Base-by-base conservation (phyloP, 2,797 vertebrate species). In the Crocodylus rhombifer region DNA sequence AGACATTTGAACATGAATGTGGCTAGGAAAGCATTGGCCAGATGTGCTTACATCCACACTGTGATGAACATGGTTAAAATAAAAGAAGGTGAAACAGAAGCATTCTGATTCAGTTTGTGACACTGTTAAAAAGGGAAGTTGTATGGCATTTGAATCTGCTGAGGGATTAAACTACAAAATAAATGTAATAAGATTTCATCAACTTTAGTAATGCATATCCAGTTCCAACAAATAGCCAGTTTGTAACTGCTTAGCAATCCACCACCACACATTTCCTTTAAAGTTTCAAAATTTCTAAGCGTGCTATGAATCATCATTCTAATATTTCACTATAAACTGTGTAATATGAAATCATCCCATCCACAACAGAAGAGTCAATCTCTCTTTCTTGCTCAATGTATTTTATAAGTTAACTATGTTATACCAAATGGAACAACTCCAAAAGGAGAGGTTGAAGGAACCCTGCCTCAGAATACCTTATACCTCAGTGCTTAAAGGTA, bases 21-120 rank as follows among this genome's bases (percentile, higher is more conserved):
- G 56, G 25, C 88, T 93, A 63, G 84, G 26, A 90, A 89, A 65
- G 3, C 14, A 11, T 85, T 67, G 51, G 26, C 14, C 79, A 80
- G 95, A 79, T 7, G 33, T 81, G 71, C 55, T 95, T 94, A 25
- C 30, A 60, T 79, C 84, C 42, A 80, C 81, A 69, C 51, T 86
- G 86, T 63, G 61, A 33, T 64, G 9, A 61, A 90, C 17, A 71
- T 75, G 57, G 26, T 51, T 69, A 78, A 91, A 93, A 90, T 51
- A 51, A 86, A 20, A 20, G 1, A 87, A 92, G 33, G 30, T 21
- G 61, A 87, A 5, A 56, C 61, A 42, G 26, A 64, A n/a, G 56
- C 84, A 1, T 3, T 5, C 6, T 78, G 65, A 13, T 87, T 78
- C 88, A 5, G 4, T 85, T 83, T 85, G 23, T 77, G 74, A 67